Evolutionary conservation across 2,888 invertebrate genomes (phyloP).

Genomic region (Ligdia adustata): DNA sequence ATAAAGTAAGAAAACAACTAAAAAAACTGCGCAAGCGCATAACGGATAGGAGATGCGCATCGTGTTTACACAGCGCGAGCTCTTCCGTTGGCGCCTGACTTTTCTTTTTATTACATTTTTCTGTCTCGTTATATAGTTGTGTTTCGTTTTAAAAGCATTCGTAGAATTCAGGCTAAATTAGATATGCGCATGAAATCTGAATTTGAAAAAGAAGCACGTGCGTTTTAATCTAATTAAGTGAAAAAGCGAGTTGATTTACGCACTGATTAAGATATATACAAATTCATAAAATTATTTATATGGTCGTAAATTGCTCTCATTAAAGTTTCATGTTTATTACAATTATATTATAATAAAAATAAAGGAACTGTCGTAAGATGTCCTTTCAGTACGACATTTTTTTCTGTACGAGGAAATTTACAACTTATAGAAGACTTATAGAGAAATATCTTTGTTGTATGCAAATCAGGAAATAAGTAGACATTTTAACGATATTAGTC

Average conservation of each 20-base stretch:
- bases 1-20: slow-evolving; percentile 1
- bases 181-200: background rate
- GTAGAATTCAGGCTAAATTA: slow-evolving; percentile 7
- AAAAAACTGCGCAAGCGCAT: slow-evolving; percentile 52
- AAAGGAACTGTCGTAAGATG: too few relatives aligned
- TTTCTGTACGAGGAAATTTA: too few relatives aligned
- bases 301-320: too few relatives aligned
- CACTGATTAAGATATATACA: slow-evolving; percentile 5
- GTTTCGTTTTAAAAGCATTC: slow-evolving; percentile 14
- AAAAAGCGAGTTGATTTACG: slow-evolving; percentile 11
- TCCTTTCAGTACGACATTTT: too few relatives aligned
- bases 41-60: slow-evolving; percentile 72
- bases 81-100: slow-evolving; percentile 38
- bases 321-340: too few relatives aligned
- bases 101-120: slow-evolving; percentile 2
- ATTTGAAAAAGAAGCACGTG: background rate
- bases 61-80: slow-evolving; percentile 56
- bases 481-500: slow-evolving; percentile 3
- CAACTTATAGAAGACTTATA: too few relatives aligned
- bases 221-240: slow-evolving; percentile 9
- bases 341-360: too few relatives aligned
- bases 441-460: too few relatives aligned
- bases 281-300: too few relatives aligned
- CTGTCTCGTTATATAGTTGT: slow-evolving; percentile 2
- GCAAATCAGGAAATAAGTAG: background rate